Evolutionary conservation across 35 echinoderm and acorn worm genomes (phyloP), one percentile per base, ranked within the genome.

Genomic region (Heliocidaris tuberculata): DNA sequence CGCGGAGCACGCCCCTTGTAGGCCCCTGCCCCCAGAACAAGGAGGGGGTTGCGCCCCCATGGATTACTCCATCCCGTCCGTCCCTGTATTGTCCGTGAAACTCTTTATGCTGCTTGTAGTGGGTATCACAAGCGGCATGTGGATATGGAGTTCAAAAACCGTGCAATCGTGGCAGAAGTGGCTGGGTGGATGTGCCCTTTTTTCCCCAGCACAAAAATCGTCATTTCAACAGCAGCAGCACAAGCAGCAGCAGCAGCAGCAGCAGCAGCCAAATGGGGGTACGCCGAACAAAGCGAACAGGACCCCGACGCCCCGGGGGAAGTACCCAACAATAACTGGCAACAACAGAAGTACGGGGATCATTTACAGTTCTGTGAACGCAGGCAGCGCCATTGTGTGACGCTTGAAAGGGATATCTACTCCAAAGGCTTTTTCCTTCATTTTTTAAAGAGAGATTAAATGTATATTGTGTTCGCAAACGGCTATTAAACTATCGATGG

Each of bases 61-160:
- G 70, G 95, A 93, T 24, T 90, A 96, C 48, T 97, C 96, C 6
- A 99, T 99, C 32, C 98, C 98, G 2, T 97, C 96, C 19, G 97
- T 96, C 12, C 97, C 98, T 6, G 96, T 99, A 2, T 88, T 99
- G 32, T 92, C 95, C 0, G 96, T 99, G 29, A 99, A 99, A 85
- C 96, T 96, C 17, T 99, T 99, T 60, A 99, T 99, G 98, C 92
- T 97, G 32, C 86, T 99, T 50, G 98, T 99, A 0, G 97, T 99
- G 8, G 98, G 98, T 27, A 99, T 99, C 52, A 99, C 98, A 2
- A 97, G 98, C 85, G 98, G 97, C 5, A 99, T 99, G 98, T 99
- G 98, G 98, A 97, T 99, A 31, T 99, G 97, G 95, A 99, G 98
- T 92, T 95, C 98, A 24, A 99, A 99, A 89, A 99, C 98, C 27